Evolutionary conservation across 2,888 invertebrate genomes (phyloP), one percentile per base, ranked within the genome.

Genomic region (Acanthosoma haemorrhoidale): DNA sequence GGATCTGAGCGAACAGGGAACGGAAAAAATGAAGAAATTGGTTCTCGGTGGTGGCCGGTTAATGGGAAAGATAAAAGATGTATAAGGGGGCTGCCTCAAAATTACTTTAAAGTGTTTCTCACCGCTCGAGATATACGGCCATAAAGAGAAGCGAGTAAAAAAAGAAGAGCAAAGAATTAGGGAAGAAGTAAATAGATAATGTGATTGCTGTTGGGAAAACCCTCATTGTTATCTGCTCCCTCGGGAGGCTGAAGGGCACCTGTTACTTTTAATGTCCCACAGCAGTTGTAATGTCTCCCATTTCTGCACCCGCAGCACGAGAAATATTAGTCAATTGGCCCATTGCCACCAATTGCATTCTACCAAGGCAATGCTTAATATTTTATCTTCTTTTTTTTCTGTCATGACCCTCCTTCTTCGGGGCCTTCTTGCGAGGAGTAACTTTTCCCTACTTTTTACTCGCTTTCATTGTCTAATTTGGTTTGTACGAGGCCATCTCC

Each of bases 61-160:
- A 51, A 51, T 51, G 64, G 64, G 61, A 31, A 64, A 41, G 41
- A 64, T 64, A 64, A 64, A 64, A 64, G 29, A 64, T 64, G 64
- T 64, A 64, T 64, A 64, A 64, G 38, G 31, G 64, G 31, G 61
- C 29, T 39, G 64, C 41, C 39, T 64, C 61, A 25, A 64, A 64
- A 64, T 64, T 64, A 64, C 64, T 64, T 64, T 64, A 64, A 64
- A 64, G 41, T 41, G 39, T 64, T 64, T 38, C 41, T 64, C 61
- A 61, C 5, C 61, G 61, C 61, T 41, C 64, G 41, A 64, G 64
- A 64, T 64, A 64, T 64, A 64, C 64, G 64, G 16, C 39, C 39
- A 64, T 21, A 59, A 59, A 64, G 39, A 39, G 39, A 39, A 29
- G 41, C 39, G 13, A 59, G 34, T 18, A 13, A 16, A 60, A 32